phyloP scores from a whole-genome alignment of 2,888 invertebrate genomes.

The Stegana nigrithorax region DNA sequence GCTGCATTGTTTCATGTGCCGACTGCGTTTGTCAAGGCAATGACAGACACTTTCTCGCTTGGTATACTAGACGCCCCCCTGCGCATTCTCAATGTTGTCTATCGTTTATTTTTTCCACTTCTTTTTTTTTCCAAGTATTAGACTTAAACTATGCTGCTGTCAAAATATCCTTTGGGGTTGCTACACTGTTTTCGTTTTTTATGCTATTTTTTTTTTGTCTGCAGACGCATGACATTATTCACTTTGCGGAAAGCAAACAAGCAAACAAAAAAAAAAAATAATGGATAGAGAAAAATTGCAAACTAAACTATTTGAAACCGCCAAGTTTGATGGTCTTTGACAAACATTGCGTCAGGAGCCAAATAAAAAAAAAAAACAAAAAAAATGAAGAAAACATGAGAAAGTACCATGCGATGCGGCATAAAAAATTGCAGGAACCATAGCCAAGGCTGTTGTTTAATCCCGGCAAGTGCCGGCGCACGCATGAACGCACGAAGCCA shows the following conservation, averaged over 20 bases:
- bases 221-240: constrained; percentile 3
- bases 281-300: too few relatives aligned
- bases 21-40: constrained; percentile 19
- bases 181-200: constrained; percentile 36
- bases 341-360: constrained; percentile 32
- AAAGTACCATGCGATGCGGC: constrained; percentile 32
- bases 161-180: constrained; percentile 58
- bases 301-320: constrained; percentile 11
- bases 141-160: constrained; percentile 44
- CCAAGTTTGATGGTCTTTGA: constrained; percentile 34
- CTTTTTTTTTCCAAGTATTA: constrained; percentile 38
- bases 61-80: background rate
- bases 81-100: background rate
- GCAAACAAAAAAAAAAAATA: constrained; percentile 28
- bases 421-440: constrained; percentile 51
- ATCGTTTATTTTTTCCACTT: constrained; percentile 2
- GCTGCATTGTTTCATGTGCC: constrained; percentile 21
- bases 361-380: constrained; percentile 25
- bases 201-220: too few relatives aligned
- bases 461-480: constrained; percentile 50
- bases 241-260: constrained; percentile 12
- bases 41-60: constrained; percentile 14
- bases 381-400: too few relatives aligned
- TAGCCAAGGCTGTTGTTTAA: constrained; percentile 38
- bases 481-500: constrained; percentile 48